A percentile compares a stretch with the other conserved stretches of the same genome.
Conservation (phyloP, 2,797 vertebrate species). For the Enteromius unitaeniatus region DNA sequence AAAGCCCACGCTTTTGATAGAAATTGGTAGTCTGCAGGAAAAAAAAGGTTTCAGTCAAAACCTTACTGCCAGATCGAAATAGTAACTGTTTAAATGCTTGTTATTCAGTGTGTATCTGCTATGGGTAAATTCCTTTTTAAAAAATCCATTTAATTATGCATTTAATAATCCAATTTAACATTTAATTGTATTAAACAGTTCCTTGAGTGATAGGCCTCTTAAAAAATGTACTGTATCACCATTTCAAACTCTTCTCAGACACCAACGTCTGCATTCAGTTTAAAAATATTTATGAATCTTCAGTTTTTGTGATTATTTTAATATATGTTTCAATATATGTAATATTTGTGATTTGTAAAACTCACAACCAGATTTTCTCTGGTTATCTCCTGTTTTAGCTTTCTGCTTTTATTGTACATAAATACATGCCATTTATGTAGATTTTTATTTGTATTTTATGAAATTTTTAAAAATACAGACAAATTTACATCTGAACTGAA, state of each 20-base stretch:
- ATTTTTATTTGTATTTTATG: neutral
- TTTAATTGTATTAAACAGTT: too few relatives aligned
- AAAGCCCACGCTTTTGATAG: slow-evolving; percentile 1
- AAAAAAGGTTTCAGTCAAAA: slow-evolving; percentile 9
- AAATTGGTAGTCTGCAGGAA: neutral
- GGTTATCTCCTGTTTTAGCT: neutral
- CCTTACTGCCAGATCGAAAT: neutral
- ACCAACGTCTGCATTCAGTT: neutral
- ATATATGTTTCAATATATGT: neutral
- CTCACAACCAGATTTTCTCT: neutral
- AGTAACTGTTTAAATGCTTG: slow-evolving; percentile 51
- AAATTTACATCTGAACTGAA: neutral
- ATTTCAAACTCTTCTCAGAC: neutral
- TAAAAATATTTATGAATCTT: neutral
- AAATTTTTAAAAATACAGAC: neutral
- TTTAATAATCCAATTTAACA: too few relatives aligned
- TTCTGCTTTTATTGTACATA: neutral
- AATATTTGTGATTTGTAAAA: neutral
- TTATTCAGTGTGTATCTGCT: slow-evolving; percentile 19
- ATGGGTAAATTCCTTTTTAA: too few relatives aligned
- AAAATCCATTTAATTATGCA: neutral
- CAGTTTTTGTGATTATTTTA: neutral
- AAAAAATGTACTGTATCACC: neutral
- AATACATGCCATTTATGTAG: neutral
- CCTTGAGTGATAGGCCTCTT: neutral